Conservation (phyloP, 2,888 invertebrate genomes). For the Chloroclysta siterata region DNA sequence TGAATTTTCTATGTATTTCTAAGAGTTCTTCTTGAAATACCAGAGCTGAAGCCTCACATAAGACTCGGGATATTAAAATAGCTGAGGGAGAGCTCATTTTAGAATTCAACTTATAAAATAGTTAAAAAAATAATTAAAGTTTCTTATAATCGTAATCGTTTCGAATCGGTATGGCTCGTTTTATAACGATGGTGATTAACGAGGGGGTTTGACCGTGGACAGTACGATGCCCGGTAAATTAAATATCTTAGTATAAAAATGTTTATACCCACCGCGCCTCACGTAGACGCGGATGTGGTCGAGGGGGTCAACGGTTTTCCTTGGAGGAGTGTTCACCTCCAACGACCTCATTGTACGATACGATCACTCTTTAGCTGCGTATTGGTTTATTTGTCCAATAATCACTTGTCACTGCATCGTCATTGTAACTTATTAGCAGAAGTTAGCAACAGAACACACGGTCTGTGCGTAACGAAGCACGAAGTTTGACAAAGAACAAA, state of each 20-base stretch:
- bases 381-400: slow-evolving; percentile 43
- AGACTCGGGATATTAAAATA: background rate
- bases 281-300: slow-evolving; percentile 65
- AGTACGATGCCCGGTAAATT: slow-evolving; percentile 30
- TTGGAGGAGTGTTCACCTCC: slow-evolving; percentile 81
- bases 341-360: slow-evolving; percentile 68
- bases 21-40: background rate
- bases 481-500: slow-evolving; percentile 24
- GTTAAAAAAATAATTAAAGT: background rate
- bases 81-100: background rate
- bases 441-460: slow-evolving; percentile 11
- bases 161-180: slow-evolving; percentile 17
- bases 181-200: slow-evolving; percentile 25
- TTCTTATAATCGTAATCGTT: slow-evolving; percentile 8
- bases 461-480: slow-evolving; percentile 21
- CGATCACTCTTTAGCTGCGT: slow-evolving; percentile 44
- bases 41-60: background rate
- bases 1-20: background rate
- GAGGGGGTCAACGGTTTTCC: slow-evolving; percentile 79
- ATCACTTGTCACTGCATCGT: slow-evolving; percentile 32
- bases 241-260: slow-evolving; percentile 26
- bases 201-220: slow-evolving; percentile 26
- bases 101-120: background rate
- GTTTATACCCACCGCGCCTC: slow-evolving; percentile 36
- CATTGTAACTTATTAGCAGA: slow-evolving; percentile 15